Conservation (phyloP, 2,113 vertebrate species). For the Cricetomys ansorgei region DNA sequence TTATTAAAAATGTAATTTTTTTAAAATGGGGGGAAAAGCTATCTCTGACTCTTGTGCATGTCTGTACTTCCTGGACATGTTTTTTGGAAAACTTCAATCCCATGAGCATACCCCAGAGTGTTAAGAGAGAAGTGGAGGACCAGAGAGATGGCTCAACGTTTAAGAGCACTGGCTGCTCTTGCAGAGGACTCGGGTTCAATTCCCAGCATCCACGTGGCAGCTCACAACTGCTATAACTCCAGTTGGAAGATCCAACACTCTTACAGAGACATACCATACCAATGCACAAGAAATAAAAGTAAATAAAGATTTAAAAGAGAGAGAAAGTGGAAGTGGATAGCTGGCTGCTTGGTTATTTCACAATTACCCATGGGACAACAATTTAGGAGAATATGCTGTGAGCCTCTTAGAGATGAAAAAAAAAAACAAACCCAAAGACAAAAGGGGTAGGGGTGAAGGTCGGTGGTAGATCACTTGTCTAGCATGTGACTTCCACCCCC, state of each 20-base stretch:
- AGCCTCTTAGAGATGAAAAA: slow-evolving; percentile 33
- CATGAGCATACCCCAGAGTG: not conserved
- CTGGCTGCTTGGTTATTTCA: slow-evolving; percentile 4
- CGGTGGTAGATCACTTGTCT: not conserved
- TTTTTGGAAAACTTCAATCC: slow-evolving; percentile 48
- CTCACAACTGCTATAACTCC: too few species aligned
- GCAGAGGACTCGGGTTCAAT: too few species aligned
- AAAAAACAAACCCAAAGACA: not conserved
- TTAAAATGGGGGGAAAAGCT: not conserved
- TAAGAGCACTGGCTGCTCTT: too few species aligned
- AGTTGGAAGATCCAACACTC: too few species aligned
- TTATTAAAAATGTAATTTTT: not conserved
- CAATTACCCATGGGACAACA: slow-evolving; percentile 7
- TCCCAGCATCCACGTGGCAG: too few species aligned
- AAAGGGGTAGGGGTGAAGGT: not conserved
- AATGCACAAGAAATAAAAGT: too few species aligned
- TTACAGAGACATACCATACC: too few species aligned
- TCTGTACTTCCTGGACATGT: not conserved
- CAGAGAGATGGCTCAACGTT: too few species aligned
- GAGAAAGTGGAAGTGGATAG: not conserved
- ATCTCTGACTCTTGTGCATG: not conserved
- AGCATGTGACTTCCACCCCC: too few species aligned
- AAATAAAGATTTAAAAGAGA: too few species aligned
- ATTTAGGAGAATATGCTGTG: not conserved
- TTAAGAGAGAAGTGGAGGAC: not conserved